A percentile compares a stretch with the other conserved stretches of the same genome.
Conservation (phyloP, 92 coral and sea anemone species). For the Meandrina meandrites region DNA sequence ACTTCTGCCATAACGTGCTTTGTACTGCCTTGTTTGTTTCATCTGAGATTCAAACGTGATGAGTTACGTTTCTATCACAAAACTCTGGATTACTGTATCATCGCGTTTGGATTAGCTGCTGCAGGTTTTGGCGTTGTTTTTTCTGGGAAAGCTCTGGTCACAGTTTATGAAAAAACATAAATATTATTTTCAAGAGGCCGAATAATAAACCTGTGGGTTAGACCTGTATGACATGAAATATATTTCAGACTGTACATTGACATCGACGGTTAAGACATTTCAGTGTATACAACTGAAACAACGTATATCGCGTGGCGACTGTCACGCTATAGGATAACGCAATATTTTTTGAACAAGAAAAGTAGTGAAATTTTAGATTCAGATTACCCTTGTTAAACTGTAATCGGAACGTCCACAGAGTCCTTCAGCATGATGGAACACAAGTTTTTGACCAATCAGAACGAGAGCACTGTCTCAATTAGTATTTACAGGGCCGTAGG, state of each 20-base stretch:
- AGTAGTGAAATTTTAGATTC: too few relatives aligned
- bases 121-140: conserved; percentile 42
- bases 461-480: too few relatives aligned
- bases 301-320: too few relatives aligned
- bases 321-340: too few relatives aligned
- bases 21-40: conserved; percentile 65
- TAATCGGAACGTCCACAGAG: too few relatives aligned
- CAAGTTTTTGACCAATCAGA: too few relatives aligned
- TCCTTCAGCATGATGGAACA: too few relatives aligned
- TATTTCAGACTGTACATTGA: background rate
- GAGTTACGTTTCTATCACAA: conserved; percentile 44
- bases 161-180: conserved; percentile 9
- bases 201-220: background rate
- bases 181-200: background rate
- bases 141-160: conserved; percentile 41
- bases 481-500: too few relatives aligned
- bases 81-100: conserved; percentile 43
- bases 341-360: too few relatives aligned
- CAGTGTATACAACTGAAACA: background rate
- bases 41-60: conserved; percentile 36
- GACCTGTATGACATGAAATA: background rate
- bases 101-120: conserved; percentile 36
- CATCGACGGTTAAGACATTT: background rate
- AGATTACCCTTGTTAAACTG: too few relatives aligned
- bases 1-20: conserved; percentile 55